Percentiles rank a stretch among this genome's conserved stretches.
These are phyloP conservation scores for Noctua pronuba DNA, from an alignment of 2,888 invertebrate species.

Conservation along the genomic window DNA sequence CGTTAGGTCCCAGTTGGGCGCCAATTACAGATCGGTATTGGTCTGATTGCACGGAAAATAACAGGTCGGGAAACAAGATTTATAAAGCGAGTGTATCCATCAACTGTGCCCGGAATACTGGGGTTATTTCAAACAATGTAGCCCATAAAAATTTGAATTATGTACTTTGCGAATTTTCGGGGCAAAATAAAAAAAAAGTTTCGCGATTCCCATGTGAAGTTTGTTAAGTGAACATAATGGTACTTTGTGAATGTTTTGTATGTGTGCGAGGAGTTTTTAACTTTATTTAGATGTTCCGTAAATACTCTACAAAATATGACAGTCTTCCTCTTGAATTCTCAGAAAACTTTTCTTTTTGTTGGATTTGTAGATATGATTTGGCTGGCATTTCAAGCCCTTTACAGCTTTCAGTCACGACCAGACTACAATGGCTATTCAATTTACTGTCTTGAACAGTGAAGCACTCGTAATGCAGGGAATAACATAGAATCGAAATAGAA, in stretches of 20 bases:
- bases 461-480: slow-evolving; percentile 12
- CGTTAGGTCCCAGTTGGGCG: slow-evolving; percentile 84
- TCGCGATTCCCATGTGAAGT: slow-evolving; percentile 21
- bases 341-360: slow-evolving; percentile 21
- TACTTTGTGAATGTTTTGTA: slow-evolving; percentile 26
- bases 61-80: slow-evolving; percentile 72
- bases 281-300: background rate
- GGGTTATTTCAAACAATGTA: slow-evolving; percentile 51
- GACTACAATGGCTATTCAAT: slow-evolving; percentile 57
- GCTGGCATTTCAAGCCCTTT: slow-evolving; percentile 26
- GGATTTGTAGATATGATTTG: slow-evolving; percentile 28
- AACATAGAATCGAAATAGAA: slow-evolving; percentile 8
- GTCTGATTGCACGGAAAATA: slow-evolving; percentile 83
- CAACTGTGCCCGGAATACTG: slow-evolving; percentile 54
- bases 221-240: slow-evolving; percentile 22
- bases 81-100: slow-evolving; percentile 69
- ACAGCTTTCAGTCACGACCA: slow-evolving; percentile 45
- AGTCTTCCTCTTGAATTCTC: slow-evolving; percentile 1
- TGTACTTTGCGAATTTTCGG: slow-evolving; percentile 21
- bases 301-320: background rate
- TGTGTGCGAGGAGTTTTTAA: background rate
- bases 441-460: slow-evolving; percentile 32
- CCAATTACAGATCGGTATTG: slow-evolving; percentile 83
- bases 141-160: slow-evolving; percentile 47
- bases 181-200: slow-evolving; percentile 34